phyloP scores from a whole-genome alignment of 2,113 vertebrate species.

The Heteronetta atricapilla region DNA sequence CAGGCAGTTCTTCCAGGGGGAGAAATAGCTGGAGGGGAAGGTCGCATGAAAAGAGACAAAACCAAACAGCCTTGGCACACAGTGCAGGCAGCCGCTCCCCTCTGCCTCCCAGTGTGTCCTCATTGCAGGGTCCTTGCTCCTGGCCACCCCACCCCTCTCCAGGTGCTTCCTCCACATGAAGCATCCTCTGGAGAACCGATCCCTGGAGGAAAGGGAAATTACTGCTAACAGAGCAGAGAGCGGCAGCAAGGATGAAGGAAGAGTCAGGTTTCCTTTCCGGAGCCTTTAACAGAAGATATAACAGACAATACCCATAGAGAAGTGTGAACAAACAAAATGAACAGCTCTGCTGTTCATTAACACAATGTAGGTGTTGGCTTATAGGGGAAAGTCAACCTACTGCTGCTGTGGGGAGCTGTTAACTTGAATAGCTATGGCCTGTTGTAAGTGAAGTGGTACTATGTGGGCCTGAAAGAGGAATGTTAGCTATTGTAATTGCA shows the following conservation, averaged over 20 bases:
- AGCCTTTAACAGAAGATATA: background rate
- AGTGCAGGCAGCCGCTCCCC: background rate
- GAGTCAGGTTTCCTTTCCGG: background rate
- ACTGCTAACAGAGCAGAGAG: background rate
- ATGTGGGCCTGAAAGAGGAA: background rate
- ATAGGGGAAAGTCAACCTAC: background rate
- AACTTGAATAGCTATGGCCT: background rate
- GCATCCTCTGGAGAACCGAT: background rate
- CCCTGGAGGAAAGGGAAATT: no score
- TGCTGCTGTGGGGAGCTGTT: constrained; percentile 22
- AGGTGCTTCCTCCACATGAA: background rate
- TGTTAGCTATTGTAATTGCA: constrained; percentile 17
- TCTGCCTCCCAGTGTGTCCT: background rate
- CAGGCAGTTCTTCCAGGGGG: background rate
- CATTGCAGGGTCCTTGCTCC: background rate
- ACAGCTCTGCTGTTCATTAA: background rate
- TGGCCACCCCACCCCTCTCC: background rate
- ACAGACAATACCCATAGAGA: background rate
- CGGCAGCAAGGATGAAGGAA: background rate
- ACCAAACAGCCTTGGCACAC: background rate
- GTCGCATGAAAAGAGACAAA: background rate
- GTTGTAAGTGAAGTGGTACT: background rate
- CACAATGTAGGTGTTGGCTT: background rate
- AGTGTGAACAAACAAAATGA: constrained; percentile 23
- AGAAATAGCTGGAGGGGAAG: background rate